These are phyloP conservation scores for Dolichopus griseipennis DNA, from an alignment of 2,888 invertebrate genomes.

Conservation along the genomic window DNA sequence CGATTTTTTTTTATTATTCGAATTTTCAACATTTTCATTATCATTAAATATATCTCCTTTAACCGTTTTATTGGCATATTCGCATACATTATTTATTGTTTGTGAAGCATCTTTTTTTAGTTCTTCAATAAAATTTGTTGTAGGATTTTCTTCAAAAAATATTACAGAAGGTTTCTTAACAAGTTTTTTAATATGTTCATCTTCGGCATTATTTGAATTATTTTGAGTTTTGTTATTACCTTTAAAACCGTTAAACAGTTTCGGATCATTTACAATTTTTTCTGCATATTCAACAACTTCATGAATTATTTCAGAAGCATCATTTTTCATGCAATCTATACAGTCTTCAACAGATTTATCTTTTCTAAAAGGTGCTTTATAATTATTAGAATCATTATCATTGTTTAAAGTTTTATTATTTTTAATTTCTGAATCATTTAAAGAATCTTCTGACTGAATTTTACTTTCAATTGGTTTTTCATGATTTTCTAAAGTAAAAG, in stretches of 20 bases:
- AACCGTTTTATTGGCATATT: background rate
- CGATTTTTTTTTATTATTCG: background rate
- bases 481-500: background rate
- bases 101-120: background rate
- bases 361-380: background rate
- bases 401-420: background rate
- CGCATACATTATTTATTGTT: background rate
- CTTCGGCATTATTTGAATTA: too few species aligned
- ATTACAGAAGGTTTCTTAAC: background rate
- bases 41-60: background rate
- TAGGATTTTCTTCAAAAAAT: background rate
- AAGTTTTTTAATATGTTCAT: background rate
- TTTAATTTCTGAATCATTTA: background rate
- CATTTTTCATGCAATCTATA: constrained; percentile 1
- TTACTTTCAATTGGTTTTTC: background rate
- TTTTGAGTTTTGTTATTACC: background rate
- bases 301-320: background rate
- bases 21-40: background rate
- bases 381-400: too few species aligned
- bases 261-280: background rate
- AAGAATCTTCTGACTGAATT: background rate
- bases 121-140: background rate
- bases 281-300: background rate
- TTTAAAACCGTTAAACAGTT: background rate
- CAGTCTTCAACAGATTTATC: background rate